These are phyloP conservation scores for Nemurella pictetii DNA, from an alignment of 2,888 invertebrate species.

Conservation along the genomic window DNA sequence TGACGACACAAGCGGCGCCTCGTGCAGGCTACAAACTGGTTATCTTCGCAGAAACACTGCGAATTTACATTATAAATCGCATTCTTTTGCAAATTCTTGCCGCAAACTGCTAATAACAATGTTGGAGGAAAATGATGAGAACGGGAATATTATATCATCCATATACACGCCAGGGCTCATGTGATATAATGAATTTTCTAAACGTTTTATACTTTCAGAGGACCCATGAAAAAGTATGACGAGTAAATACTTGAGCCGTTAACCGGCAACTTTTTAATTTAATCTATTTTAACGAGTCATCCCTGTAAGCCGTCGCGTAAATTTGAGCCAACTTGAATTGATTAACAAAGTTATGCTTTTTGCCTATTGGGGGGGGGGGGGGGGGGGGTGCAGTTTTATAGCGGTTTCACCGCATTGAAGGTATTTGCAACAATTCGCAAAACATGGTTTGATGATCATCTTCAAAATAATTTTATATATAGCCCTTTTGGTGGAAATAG, in stretches of 20 bases:
- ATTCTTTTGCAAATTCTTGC: neutral
- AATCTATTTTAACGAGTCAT: neutral
- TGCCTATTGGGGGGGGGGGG: too few relatives aligned
- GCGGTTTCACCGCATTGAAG: too few relatives aligned
- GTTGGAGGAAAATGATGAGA: neutral
- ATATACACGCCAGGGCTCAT: neutral
- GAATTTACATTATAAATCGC: neutral
- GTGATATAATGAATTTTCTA: neutral
- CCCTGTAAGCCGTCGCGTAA: too few relatives aligned
- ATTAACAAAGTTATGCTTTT: too few relatives aligned
- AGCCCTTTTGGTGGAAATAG: too few relatives aligned
- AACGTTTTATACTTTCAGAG: neutral
- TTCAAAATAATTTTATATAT: too few relatives aligned
- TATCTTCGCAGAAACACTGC: neutral
- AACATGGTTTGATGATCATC: too few relatives aligned
- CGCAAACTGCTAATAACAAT: neutral
- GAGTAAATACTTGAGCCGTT: neutral
- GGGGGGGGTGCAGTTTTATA: too few relatives aligned
- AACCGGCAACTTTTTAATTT: neutral
- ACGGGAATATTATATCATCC: neutral
- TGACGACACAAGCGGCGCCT: neutral
- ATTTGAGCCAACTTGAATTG: too few relatives aligned
- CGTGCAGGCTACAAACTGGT: neutral
- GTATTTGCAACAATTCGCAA: too few relatives aligned
- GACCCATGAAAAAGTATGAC: neutral